phyloP scores from a whole-genome alignment of 92 coral and sea anemone species.

The Siderastrea siderea region DNA sequence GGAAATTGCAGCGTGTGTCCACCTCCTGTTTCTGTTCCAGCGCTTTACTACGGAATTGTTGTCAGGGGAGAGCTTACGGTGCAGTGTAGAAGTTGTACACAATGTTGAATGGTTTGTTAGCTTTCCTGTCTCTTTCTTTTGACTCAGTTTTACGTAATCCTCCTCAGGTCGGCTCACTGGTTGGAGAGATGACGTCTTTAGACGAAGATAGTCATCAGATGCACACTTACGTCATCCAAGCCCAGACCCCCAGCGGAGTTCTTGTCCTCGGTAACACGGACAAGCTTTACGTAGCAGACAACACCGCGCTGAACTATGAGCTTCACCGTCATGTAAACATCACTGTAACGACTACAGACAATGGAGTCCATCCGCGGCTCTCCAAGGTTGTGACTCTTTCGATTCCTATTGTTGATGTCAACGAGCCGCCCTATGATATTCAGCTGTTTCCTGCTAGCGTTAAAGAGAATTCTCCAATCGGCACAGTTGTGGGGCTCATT shows the following conservation, averaged over 20 bases:
- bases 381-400: conserved; percentile 67
- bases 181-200: conserved; percentile 68
- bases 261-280: conserved; percentile 39
- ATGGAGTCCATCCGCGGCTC: conserved; percentile 63
- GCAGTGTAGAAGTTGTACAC: too few relatives aligned
- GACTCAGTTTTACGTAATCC: background rate
- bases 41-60: too few relatives aligned
- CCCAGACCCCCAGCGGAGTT: conserved; percentile 73
- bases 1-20: too few relatives aligned
- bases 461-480: conserved; percentile 71
- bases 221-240: conserved; percentile 69
- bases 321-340: conserved; percentile 61
- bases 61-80: too few relatives aligned
- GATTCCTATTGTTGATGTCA: conserved; percentile 67
- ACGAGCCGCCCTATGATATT: conserved; percentile 73
- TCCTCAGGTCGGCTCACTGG: conserved; percentile 56
- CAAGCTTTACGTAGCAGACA: conserved; percentile 70
- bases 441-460: conserved; percentile 53
- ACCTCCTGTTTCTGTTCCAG: too few relatives aligned
- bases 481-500: conserved; percentile 60
- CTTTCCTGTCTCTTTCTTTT: too few relatives aligned
- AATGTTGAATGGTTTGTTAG: too few relatives aligned
- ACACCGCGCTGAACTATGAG: conserved; percentile 62
- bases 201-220: conserved; percentile 77
- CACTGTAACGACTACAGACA: conserved; percentile 76